Conservation (phyloP, 1,140 invertebrate species). For the Sitophilus oryzae region DNA sequence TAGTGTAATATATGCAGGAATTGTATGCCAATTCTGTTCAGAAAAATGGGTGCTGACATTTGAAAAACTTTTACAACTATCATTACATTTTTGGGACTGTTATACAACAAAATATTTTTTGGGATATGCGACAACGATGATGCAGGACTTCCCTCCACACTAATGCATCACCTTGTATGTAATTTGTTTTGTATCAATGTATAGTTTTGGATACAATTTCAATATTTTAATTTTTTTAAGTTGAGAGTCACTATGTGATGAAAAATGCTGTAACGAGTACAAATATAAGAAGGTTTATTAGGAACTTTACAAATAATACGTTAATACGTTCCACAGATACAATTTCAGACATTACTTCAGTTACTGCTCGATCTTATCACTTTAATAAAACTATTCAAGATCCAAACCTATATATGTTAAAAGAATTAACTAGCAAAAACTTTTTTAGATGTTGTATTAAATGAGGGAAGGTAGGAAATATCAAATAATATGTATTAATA, state of each 20-base stretch:
- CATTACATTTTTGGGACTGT: no score
- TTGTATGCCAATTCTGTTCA: no score
- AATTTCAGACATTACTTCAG: slow-evolving; percentile 36
- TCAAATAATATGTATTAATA: no score
- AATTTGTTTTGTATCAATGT: no score
- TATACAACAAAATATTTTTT: no score
- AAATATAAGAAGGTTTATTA: slow-evolving; percentile 57
- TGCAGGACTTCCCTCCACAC: no score
- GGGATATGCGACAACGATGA: no score
- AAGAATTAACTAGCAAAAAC: slow-evolving; percentile 51
- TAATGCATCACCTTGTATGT: no score
- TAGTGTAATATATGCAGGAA: no score
- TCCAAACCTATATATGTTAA: slow-evolving; percentile 47
- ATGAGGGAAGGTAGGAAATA: slow-evolving; percentile 31
- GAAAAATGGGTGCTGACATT: no score
- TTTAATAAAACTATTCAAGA: slow-evolving; percentile 35
- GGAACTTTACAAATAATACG: slow-evolving; percentile 55
- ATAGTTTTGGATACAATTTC: slow-evolving; percentile 1
- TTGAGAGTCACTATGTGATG: slow-evolving; percentile 63
- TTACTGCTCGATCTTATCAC: slow-evolving; percentile 39
- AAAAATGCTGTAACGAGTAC: slow-evolving; percentile 51
- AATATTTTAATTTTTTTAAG: slow-evolving; percentile 45
- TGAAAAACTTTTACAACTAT: no score
- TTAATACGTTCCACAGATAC: slow-evolving; percentile 47
- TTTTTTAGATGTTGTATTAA: slow-evolving; percentile 48